These are phyloP conservation scores for Pantherophis alleghaniensis DNA, from an alignment of 2,797 vertebrate genomes.

Conservation along the genomic window DNA sequence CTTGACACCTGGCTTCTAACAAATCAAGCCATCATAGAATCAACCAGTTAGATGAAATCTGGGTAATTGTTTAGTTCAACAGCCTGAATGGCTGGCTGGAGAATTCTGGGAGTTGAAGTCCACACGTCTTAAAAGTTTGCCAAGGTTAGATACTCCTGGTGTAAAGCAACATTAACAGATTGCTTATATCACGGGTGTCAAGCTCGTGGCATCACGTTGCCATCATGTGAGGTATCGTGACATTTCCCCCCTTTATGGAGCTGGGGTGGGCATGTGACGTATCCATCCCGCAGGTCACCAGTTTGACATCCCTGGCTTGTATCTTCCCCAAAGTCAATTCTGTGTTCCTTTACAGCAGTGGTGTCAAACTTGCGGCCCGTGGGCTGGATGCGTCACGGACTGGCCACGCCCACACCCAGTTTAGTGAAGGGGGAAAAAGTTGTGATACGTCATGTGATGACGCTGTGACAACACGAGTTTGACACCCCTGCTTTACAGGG, in stretches of 20 bases:
- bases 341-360: neutral
- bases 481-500: neutral
- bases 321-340: neutral
- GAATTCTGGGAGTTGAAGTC: neutral
- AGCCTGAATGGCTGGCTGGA: neutral
- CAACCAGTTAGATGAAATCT: neutral
- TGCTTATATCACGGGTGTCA: no score
- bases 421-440: no score
- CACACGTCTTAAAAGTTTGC: neutral
- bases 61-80: neutral
- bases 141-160: neutral
- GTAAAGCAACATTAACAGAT: neutral
- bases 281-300: no score
- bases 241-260: no score
- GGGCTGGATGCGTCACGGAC: no score
- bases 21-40: neutral
- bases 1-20: neutral
- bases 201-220: no score
- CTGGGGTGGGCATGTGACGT: no score
- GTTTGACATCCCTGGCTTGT: no score
- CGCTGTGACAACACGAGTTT: rapidly evolving
- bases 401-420: no score
- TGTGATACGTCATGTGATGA: no score
- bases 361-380: no score
- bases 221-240: no score